Conservation (phyloP, 2,888 invertebrate species). For the Brachyopa scutellaris region DNA sequence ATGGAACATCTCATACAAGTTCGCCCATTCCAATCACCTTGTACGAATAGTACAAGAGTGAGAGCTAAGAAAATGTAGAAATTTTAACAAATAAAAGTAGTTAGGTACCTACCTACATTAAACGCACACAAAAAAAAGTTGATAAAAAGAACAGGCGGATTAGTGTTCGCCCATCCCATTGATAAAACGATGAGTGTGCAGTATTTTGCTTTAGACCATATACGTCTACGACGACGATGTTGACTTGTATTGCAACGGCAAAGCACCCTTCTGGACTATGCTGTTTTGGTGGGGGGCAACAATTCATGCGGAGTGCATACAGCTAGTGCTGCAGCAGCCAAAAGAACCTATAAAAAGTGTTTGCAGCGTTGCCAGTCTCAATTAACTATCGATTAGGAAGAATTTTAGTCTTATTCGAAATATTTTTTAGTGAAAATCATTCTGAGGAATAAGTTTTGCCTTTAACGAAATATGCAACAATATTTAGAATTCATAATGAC, state of each 20-base stretch:
- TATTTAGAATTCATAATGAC: too few species aligned
- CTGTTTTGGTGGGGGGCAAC: constrained; percentile 20
- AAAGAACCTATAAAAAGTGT: constrained; percentile 1
- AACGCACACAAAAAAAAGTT: constrained; percentile 10
- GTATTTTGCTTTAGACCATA: constrained; percentile 48
- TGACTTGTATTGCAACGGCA: constrained; percentile 16
- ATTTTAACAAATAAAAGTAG: neutral
- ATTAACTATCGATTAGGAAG: neutral
- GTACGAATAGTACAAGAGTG: neutral
- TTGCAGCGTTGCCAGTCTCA: constrained; percentile 40
- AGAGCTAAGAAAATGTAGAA: constrained; percentile 8
- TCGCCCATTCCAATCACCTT: constrained; percentile 28
- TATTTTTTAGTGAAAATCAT: too few species aligned
- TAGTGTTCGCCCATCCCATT: constrained; percentile 66
- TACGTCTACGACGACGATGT: constrained; percentile 23
- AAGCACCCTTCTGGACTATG: constrained; percentile 22
- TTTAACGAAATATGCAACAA: too few species aligned
- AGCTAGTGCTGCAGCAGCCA: neutral
- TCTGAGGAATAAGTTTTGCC: too few species aligned
- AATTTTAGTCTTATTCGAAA: too few species aligned
- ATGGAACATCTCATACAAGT: constrained; percentile 28
- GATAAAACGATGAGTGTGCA: constrained; percentile 65
- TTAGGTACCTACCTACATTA: constrained; percentile 20
- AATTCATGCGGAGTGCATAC: constrained; percentile 40
- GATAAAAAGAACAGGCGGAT: constrained; percentile 46